Evolutionary conservation across 2,113 vertebrate genomes (phyloP).

Genomic region (Sylvietta virens): DNA sequence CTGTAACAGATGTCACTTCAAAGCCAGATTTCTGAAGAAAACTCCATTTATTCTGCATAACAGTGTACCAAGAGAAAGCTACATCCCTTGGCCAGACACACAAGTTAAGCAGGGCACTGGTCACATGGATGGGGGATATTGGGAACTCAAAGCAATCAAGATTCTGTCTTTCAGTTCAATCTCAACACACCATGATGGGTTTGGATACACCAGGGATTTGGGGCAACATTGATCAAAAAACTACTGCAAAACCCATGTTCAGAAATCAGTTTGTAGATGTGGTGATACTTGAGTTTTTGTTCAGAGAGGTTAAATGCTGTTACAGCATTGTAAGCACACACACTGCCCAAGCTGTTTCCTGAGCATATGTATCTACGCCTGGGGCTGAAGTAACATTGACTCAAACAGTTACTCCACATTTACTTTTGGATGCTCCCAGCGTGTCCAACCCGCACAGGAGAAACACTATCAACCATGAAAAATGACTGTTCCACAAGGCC

Average conservation of each 20-base stretch:
- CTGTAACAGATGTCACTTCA: not conserved
- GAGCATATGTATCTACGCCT: not conserved
- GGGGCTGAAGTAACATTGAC: not conserved
- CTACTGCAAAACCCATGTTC: not conserved
- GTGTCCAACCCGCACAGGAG: not conserved
- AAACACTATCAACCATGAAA: not conserved
- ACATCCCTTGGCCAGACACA: not conserved
- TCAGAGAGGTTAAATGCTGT: not conserved
- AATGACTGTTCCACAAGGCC: not conserved
- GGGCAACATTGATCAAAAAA: not conserved
- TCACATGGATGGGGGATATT: not conserved
- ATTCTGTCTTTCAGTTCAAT: not conserved
- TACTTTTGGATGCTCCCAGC: accelerated
- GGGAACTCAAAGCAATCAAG: not conserved
- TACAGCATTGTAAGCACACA: not conserved
- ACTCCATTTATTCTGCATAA: not conserved
- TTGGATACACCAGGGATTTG: not conserved
- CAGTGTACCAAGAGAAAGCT: not conserved
- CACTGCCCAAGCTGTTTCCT: not conserved
- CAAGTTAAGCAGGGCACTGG: not conserved
- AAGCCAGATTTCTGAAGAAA: not conserved
- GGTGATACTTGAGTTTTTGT: accelerated
- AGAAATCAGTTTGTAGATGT: not conserved
- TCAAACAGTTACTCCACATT: accelerated
- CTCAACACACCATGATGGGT: not conserved